A percentile compares a stretch with the other conserved stretches of the same genome.
These are phyloP conservation scores for Eupithecia insigniata DNA, from an alignment of 2,888 invertebrate species.

Conservation along the genomic window DNA sequence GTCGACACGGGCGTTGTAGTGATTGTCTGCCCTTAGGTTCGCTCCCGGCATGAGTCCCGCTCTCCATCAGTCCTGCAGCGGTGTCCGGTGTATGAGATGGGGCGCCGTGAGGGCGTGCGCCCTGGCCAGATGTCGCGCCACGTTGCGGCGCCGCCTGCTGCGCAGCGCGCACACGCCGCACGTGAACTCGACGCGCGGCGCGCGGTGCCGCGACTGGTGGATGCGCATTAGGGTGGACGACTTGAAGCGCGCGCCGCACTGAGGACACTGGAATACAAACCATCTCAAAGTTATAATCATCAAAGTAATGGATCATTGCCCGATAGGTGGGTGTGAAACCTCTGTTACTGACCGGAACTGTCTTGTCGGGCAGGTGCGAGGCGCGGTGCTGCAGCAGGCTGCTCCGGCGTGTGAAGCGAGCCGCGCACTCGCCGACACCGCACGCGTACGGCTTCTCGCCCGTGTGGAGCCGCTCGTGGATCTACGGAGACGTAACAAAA, in stretches of 20 bases:
- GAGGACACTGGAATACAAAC: slow-evolving; percentile 61
- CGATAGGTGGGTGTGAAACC: too few species aligned
- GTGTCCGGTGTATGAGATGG: slow-evolving; percentile 57
- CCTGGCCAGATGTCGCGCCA: slow-evolving; percentile 64
- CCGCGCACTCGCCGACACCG: slow-evolving; percentile 94
- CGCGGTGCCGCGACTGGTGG: slow-evolving; percentile 66
- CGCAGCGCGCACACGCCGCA: slow-evolving; percentile 61
- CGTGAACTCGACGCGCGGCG: slow-evolving; percentile 60
- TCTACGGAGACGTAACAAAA: slow-evolving; percentile 44
- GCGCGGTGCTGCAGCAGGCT: slow-evolving; percentile 74
- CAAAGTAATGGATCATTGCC: too few species aligned
- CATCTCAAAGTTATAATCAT: background rate
- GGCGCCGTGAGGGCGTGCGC: slow-evolving; percentile 5
- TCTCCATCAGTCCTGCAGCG: slow-evolving; percentile 38
- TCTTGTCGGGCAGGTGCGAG: slow-evolving; percentile 74
- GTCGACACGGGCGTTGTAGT: too few species aligned
- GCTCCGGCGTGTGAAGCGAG: slow-evolving; percentile 72
- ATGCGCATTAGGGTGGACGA: slow-evolving; percentile 73
- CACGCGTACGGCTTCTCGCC: slow-evolving; percentile 92
- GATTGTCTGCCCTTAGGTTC: too few species aligned
- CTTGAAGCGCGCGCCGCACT: slow-evolving; percentile 70
- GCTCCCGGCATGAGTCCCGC: too few species aligned
- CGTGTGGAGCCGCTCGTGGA: slow-evolving; percentile 66
- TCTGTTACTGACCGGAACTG: slow-evolving; percentile 70
- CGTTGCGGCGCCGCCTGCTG: slow-evolving; percentile 72